These are phyloP conservation scores for Brevipalpus yothersi DNA, from an alignment of 1,140 invertebrate species.

Conservation along the genomic window DNA sequence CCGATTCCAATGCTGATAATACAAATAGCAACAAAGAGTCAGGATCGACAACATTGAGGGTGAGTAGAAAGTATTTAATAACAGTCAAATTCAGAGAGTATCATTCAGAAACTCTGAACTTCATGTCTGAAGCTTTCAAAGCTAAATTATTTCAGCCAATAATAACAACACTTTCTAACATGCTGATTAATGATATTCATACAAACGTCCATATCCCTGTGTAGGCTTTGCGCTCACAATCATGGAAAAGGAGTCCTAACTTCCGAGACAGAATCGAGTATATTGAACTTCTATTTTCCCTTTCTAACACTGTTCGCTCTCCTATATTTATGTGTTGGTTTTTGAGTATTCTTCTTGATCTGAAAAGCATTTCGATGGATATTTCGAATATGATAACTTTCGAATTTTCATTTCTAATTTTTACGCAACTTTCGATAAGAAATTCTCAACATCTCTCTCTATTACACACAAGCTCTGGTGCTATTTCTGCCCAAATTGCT, in stretches of 20 bases:
- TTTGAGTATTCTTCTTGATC: no score
- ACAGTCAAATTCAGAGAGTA: neutral
- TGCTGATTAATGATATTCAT: neutral
- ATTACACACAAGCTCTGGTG: no score
- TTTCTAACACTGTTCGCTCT: neutral
- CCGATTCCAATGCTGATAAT: slow-evolving; percentile 6
- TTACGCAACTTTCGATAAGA: no score
- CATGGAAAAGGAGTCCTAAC: slow-evolving; percentile 74
- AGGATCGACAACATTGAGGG: neutral
- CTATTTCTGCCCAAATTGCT: no score
- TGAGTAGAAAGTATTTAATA: neutral
- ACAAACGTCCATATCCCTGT: neutral
- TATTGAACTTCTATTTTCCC: slow-evolving; percentile 9
- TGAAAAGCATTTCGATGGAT: no score
- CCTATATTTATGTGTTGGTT: no score
- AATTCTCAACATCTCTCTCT: no score
- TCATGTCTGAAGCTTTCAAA: neutral
- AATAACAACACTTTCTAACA: neutral
- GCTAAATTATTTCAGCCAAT: neutral
- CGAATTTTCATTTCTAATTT: no score
- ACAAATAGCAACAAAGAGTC: neutral
- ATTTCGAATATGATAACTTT: no score
- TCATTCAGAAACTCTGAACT: neutral
- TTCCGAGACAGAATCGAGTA: slow-evolving; percentile 60
- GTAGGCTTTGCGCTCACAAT: slow-evolving; percentile 6